A percentile compares a stretch with the other conserved stretches of the same genome.
These are phyloP conservation scores for Drosophila obscura DNA, from an alignment of 1,140 invertebrate genomes.

Conservation along the genomic window DNA sequence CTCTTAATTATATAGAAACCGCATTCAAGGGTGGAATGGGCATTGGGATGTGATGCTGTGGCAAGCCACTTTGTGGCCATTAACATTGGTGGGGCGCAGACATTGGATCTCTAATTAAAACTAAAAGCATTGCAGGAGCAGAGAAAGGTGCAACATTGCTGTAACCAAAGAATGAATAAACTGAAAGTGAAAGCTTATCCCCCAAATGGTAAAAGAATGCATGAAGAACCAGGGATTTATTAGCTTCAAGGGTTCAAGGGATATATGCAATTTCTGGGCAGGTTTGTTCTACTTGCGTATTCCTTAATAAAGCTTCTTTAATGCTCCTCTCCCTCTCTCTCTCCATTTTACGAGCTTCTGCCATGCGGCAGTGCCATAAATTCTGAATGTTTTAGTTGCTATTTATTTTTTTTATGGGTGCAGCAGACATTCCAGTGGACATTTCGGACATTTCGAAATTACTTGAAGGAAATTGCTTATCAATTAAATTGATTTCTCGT, in stretches of 20 bases:
- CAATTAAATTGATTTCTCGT: constrained; percentile 57
- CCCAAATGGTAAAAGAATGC: constrained; percentile 9
- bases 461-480: constrained; percentile 35
- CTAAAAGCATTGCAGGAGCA: constrained; percentile 31
- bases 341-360: constrained; percentile 41
- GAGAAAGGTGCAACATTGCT: neutral
- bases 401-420: constrained; percentile 47
- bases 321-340: constrained; percentile 13
- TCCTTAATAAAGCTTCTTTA: constrained; percentile 21
- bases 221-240: constrained; percentile 6
- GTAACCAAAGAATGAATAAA: constrained; percentile 30
- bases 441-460: constrained; percentile 28
- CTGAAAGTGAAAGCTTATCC: neutral
- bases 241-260: neutral
- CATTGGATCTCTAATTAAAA: constrained; percentile 50
- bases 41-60: constrained; percentile 24
- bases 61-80: constrained; percentile 52
- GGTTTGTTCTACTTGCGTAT: neutral
- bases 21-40: neutral
- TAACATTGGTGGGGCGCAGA: constrained; percentile 25
- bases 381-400: constrained; percentile 22
- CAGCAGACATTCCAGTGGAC: constrained; percentile 30
- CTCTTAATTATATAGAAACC: constrained; percentile 50
- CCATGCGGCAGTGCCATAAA: constrained; percentile 51
- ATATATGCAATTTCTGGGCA: constrained; percentile 2